Conservation (phyloP, 2,797 vertebrate genomes). For the Molothrus ater region DNA sequence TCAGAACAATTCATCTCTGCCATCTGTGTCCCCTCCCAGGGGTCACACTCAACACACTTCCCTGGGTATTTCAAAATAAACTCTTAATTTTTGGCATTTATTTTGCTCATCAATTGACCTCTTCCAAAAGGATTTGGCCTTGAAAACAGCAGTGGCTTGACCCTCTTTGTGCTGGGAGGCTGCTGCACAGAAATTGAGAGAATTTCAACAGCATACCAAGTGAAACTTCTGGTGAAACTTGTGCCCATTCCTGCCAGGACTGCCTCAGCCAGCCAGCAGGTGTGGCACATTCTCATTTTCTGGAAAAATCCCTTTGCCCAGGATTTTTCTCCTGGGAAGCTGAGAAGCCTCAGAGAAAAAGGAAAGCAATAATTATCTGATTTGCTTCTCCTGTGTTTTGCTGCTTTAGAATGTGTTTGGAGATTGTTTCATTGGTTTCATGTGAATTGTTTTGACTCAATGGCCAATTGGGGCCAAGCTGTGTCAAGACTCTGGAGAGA, state of each 20-base stretch:
- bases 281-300: too few relatives aligned
- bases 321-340: too few relatives aligned
- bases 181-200: neutral
- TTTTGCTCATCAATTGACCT: neutral
- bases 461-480: too few relatives aligned
- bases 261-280: neutral
- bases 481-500: too few relatives aligned
- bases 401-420: too few relatives aligned
- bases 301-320: too few relatives aligned
- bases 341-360: too few relatives aligned
- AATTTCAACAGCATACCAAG: neutral
- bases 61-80: accelerated
- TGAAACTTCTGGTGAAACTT: neutral
- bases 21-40: neutral
- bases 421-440: too few relatives aligned
- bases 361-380: too few relatives aligned
- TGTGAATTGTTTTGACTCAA: too few relatives aligned
- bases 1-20: neutral
- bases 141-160: neutral
- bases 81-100: neutral
- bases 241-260: neutral
- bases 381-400: too few relatives aligned
- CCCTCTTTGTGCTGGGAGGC: neutral
- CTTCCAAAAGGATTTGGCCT: neutral
- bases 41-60: neutral